Evolutionary conservation across 2,797 vertebrate genomes (phyloP).

Genomic region (Hippopotamyrus pictus): DNA sequence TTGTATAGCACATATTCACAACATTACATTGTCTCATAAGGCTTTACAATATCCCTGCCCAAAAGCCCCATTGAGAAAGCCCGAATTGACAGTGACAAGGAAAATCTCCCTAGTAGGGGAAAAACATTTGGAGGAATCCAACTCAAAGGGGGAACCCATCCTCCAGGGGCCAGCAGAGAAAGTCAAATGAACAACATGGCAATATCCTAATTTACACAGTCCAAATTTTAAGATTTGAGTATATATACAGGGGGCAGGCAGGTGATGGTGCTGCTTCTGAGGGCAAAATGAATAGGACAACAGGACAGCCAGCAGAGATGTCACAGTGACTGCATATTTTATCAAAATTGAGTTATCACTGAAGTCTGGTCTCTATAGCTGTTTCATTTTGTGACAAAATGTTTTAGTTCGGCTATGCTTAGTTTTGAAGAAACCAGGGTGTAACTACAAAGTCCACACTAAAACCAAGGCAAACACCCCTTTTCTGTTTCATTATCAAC

Average conservation of each 20-base stretch:
- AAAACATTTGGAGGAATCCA: not conserved
- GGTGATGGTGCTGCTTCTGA: not conserved
- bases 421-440: not conserved
- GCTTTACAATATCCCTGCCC: not conserved
- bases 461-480: not conserved
- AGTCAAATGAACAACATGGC: not conserved
- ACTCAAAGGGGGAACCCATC: not conserved
- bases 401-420: not conserved
- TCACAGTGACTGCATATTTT: not conserved
- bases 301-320: not conserved
- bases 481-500: not conserved
- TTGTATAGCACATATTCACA: not conserved
- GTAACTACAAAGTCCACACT: not conserved
- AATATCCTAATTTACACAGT: not conserved
- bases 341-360: not conserved
- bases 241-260: not conserved
- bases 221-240: not conserved
- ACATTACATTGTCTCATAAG: not conserved
- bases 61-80: not conserved
- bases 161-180: not conserved
- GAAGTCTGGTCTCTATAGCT: not conserved
- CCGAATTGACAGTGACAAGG: not conserved
- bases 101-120: not conserved
- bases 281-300: not conserved
- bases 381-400: not conserved